Evolutionary conservation across 2,113 vertebrate genomes (phyloP), one percentile per base, ranked within the genome.

Genomic region (Morone chrysops): DNA sequence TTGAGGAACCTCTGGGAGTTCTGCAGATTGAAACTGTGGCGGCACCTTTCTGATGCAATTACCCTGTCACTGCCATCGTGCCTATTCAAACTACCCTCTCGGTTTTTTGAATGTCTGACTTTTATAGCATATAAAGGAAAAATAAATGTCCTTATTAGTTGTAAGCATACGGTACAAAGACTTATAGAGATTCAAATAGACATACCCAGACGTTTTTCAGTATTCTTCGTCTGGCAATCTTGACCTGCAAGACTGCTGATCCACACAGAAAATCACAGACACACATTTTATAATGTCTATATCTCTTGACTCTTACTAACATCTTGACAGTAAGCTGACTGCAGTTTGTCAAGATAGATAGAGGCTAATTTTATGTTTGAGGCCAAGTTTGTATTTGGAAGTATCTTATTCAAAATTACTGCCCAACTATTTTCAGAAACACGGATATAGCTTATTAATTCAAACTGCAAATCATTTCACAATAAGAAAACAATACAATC

Each of bases 31-130:
- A 75, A 62, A 65, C 45, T 63, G 50, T 53, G 68, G 48, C 17
- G 1, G 50, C 54, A 61, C 66, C 61, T 68, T 65, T 75, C 70
- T 78, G 61, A 84, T 80, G 72, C 74, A 79, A 84, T 78, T 59
- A 54, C 68, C 18, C 56, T 47, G 77, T 51, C 54, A 74, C 25
- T 41, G 57, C 84, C 70, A 67, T 68, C 6, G 3, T 57, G 60
- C 45, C 41, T 16, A 54, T 51, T 70, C 48, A 80, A 72, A 70
- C 56, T 45, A 66, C 48, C 51, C 41, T 59, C 20, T 47, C 43
- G 48, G 6, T 41, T 76, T 71, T 68, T 54, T 41, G 18, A 6
- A 59, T 53, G 25, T 59, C n/a, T 14, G 43, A 67, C n/a, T 41
- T 74, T 65, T 17, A 53, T 69, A 45, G 38, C 36, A 54, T 20